A percentile compares a stretch with the other conserved stretches of the same genome.
Evolutionary conservation across 2,797 vertebrate species (phyloP).

Genomic region (Catharus ustulatus): DNA sequence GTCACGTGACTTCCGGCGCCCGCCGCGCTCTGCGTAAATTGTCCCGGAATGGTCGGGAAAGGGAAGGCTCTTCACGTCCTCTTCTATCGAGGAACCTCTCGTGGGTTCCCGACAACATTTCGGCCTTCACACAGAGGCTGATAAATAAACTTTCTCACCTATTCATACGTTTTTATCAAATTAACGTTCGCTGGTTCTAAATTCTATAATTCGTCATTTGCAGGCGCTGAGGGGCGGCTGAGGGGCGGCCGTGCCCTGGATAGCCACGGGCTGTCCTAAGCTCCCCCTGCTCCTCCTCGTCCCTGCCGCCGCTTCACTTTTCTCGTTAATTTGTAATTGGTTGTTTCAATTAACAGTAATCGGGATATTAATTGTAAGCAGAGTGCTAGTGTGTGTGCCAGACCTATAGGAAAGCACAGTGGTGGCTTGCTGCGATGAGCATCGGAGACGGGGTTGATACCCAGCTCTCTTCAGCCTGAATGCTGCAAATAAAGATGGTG

Average conservation of each 20-base stretch:
- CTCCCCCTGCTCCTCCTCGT: too few species aligned
- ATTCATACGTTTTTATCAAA: fast-evolving
- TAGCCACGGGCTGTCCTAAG: neutral
- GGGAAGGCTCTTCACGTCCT: fast-evolving
- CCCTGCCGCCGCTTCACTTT: neutral
- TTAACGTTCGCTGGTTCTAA: too few species aligned
- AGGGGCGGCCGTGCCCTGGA: neutral
- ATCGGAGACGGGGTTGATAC: neutral
- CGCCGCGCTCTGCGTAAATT: fast-evolving
- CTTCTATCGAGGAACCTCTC: too few species aligned
- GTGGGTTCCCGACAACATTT: too few species aligned
- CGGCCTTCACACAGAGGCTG: neutral
- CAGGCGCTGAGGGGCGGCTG: neutral
- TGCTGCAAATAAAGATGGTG: neutral
- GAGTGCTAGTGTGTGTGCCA: neutral
- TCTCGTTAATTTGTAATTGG: neutral
- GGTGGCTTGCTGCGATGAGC: neutral
- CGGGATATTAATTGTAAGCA: neutral
- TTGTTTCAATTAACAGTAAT: neutral
- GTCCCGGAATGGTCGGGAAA: fast-evolving
- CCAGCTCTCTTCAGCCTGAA: neutral
- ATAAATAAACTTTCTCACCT: too few species aligned
- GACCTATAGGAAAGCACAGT: fast-evolving
- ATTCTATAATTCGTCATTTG: fast-evolving
- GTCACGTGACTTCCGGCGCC: neutral